Evolutionary conservation across 2,113 vertebrate genomes (phyloP), one percentile per base, ranked within the genome.

Genomic region (Rissa tridactyla): DNA sequence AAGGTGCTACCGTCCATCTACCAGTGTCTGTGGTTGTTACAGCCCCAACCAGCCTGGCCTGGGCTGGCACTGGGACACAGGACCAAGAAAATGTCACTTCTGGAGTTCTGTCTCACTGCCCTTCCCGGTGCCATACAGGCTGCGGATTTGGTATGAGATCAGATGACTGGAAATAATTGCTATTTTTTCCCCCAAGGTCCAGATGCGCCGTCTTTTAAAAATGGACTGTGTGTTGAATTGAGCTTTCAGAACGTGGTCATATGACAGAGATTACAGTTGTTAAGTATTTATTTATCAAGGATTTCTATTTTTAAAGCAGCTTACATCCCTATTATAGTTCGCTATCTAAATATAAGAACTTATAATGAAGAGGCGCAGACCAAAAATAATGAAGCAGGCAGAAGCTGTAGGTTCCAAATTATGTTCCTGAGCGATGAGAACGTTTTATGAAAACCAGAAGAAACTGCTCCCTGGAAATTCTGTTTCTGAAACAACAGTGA

Each of bases 251-350:
- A 88, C 2, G 0, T 9, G 68, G 89, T 96, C 94, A 88, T 82
- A 86, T 97, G 96, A 92, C 62, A 76, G 94, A 96, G 93, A 96
- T 97, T 96, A 95, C 64, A 66, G 79, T 92, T 72, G 66, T 88
- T 90, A 94, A 76, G 93, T 95, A 93, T 94, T 94, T 93, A 83
- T 96, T 96, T 94, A 84, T 81, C 86, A 80, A 96, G 93, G 85
- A 94, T 90, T 86, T 79, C 83, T 91, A 64, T 85, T 95, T 96
- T 97, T 96, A 88, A 96, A 97, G 82, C 93, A 88, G 93, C 80
- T 93, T 95, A 94, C 17, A 76, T 79, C 18, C 83, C 85, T 55
- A 60, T 86, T 61, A 86, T 85, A 82, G 92, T 47, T 84, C 3
- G 0, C 64, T 36, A 89, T 93, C 92, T 88, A 88, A 88, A 95